phyloP scores from a whole-genome alignment of 2,888 invertebrate genomes.

The Antheraea yamamai region DNA sequence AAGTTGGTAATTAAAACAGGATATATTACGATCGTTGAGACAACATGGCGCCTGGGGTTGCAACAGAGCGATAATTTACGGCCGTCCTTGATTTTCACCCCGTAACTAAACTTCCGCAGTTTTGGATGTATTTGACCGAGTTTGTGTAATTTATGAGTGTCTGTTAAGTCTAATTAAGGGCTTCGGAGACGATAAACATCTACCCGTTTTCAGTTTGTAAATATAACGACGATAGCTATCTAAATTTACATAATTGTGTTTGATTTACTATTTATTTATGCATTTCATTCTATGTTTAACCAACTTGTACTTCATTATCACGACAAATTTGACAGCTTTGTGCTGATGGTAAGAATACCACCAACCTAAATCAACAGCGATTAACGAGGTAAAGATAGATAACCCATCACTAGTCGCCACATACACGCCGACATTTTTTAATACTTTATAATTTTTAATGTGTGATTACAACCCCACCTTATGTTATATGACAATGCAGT shows the following conservation, averaged over 20 bases:
- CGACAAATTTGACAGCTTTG: too few species aligned
- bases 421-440: too few species aligned
- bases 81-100: slow-evolving; percentile 74
- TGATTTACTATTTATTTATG: too few species aligned
- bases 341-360: too few species aligned
- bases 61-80: slow-evolving; percentile 61
- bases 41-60: slow-evolving; percentile 67
- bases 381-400: too few species aligned
- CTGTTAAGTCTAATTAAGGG: slow-evolving; percentile 42
- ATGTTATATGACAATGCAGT: too few species aligned
- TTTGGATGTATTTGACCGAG: slow-evolving; percentile 50
- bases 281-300: too few species aligned
- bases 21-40: slow-evolving; percentile 76
- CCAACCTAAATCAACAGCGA: too few species aligned
- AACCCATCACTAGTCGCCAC: too few species aligned
- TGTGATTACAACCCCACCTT: too few species aligned
- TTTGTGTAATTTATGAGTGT: slow-evolving; percentile 41
- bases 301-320: too few species aligned
- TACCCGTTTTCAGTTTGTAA: neutral
- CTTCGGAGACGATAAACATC: slow-evolving; percentile 25
- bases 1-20: slow-evolving; percentile 71
- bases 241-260: neutral
- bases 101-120: slow-evolving; percentile 50
- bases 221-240: slow-evolving; percentile 1
- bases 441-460: too few species aligned